phyloP scores from a whole-genome alignment of 2,113 vertebrate species.

The Dasyurus viverrinus region DNA sequence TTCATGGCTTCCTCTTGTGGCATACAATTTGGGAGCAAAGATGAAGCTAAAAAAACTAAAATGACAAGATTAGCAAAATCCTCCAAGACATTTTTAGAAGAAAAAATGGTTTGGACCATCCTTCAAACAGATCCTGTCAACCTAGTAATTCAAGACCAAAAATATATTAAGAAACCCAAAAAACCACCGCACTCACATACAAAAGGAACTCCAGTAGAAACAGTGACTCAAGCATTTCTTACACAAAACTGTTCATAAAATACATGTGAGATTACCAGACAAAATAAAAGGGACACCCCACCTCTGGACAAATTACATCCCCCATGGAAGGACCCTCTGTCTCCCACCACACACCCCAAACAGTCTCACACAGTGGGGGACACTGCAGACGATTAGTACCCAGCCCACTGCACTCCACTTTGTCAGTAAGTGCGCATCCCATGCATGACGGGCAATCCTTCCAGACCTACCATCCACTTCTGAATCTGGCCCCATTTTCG shows the following conservation, averaged over 20 bases:
- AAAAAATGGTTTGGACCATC: slow-evolving; percentile 24
- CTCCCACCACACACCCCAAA: slow-evolving; percentile 58
- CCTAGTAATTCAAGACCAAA: neutral
- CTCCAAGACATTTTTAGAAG: slow-evolving; percentile 36
- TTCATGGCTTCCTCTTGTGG: slow-evolving; percentile 26
- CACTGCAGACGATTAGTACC: slow-evolving; percentile 82
- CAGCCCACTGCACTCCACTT: slow-evolving; percentile 76
- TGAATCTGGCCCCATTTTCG: slow-evolving; percentile 98
- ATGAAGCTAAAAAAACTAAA: slow-evolving; percentile 28
- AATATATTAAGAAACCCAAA: neutral
- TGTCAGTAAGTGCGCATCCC: slow-evolving; percentile 73
- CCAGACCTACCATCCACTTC: slow-evolving; percentile 96
- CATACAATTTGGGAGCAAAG: neutral
- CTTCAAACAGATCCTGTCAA: neutral
- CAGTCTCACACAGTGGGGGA: slow-evolving; percentile 49
- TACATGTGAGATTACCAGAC: neutral
- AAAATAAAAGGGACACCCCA: neutral
- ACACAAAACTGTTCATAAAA: neutral
- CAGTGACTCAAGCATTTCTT: slow-evolving; percentile 29
- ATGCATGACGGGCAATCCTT: slow-evolving; percentile 79
- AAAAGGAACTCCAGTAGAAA: slow-evolving; percentile 32
- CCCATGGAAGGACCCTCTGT: neutral
- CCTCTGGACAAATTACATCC: no score
- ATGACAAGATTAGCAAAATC: slow-evolving; percentile 22
- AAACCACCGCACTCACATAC: neutral